Evolutionary conservation across 2,797 vertebrate genomes (phyloP), one percentile per base, ranked within the genome.

Genomic region (Rhodeus uyekii): DNA sequence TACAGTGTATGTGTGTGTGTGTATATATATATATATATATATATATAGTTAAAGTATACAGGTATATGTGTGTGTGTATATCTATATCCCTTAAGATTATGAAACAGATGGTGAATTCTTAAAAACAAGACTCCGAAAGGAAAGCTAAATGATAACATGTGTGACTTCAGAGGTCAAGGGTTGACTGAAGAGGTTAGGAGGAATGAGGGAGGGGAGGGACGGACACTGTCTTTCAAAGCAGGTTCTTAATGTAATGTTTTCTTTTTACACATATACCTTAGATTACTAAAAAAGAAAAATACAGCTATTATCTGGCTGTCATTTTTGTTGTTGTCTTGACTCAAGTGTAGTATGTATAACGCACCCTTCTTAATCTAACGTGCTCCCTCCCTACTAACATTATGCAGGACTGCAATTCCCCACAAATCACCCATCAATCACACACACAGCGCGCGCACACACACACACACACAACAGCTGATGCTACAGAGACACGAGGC

Each of bases 91-190:
- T 12, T 48, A 48, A 72, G 18, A n/a, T 34, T 50, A 38, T 5
- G 14, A 73, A 53, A n/a, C 22, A 24, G 10, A 5, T 0, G 4
- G 22, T 36, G 13, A 73, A 36, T 5, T n/a, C 50, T 55, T 27
- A 19, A 18, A 58, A 60, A 50, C 63, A 22, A 44, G 12, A 36
- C 67, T 24, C 29, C 63, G 38, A 72, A 50, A 72, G 50, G 72
- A 53, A 44, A 72, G n/a, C 44, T 84, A 76, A 83, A 87, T 78
- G 71, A 75, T 67, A 86, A 83, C 83, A 75, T 76, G n/a, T 72
- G 53, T 72, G 55, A n/a, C 42, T 74, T 46, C n/a, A 53, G 24
- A 61, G 79, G 60, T 61, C 68, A 80, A 63, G 61, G 65, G 69
- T 81, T 53, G 46, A 24, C 24, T 22, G 58, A 50, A 34, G 24